Base-by-base conservation (phyloP, 2,888 invertebrate species). In the Diadromus collaris region DNA sequence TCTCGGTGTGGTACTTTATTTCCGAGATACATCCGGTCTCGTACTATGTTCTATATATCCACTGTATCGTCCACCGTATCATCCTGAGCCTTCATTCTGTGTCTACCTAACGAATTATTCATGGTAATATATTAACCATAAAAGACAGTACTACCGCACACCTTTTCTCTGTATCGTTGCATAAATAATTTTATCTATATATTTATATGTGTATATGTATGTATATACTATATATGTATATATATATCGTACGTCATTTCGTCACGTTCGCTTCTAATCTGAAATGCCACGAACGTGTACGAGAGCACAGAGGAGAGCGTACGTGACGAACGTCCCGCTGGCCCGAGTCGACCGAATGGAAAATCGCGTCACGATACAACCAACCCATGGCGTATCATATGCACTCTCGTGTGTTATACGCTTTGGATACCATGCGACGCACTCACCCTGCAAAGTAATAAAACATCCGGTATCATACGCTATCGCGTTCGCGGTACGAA, bases 381-480 rank as follows among this genome's bases (percentile, higher is more conserved):
- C 54, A 38, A 46, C 41, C 54, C 51, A 9, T 56, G 24, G 38
- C 21, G n/a, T 64, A 60, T 69, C 65, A 41, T 72, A 51, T 38
- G 38, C 19, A 64, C 10, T 51, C 41, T 24, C 48, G 21, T 51
- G 56, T 56, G 46, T 44, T 60, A 32, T 32, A 32, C 60, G 54
- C 21, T 60, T 48, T 41, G 58, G 67, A 61, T 73, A 78, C 48
- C 44, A 38, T 67, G 61, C 67, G 44, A 78, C 29, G 63, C 64
- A 73, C 64, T 74, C 61, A 44, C 65, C 29, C 54, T 65, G 64
- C 41, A 77, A 80, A 73, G 77, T 80, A 80, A 83, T 80, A 83
- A 82, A 83, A 80, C 81, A 83, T 75, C 77, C 80, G 76, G 71
- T 76, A 79, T 82, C 82, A 60, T 61, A 56, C 46, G 67, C 51